These are phyloP conservation scores for Oryctolagus cuniculus DNA, from an alignment of 2,113 vertebrate genomes.

Conservation along the genomic window DNA sequence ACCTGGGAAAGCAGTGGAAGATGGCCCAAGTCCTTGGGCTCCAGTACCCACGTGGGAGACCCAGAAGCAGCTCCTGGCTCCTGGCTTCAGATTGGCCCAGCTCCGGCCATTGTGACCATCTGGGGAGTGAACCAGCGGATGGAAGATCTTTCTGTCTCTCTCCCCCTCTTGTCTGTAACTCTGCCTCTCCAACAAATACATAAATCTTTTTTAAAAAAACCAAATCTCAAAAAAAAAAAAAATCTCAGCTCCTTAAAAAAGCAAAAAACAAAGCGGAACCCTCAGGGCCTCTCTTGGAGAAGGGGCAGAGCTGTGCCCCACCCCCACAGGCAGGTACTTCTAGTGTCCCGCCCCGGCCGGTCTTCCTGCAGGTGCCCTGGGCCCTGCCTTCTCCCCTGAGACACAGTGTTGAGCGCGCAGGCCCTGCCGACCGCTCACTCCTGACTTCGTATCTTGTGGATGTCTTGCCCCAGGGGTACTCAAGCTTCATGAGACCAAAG, in stretches of 20 bases:
- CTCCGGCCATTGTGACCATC: too few relatives aligned
- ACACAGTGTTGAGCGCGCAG: fast-evolving
- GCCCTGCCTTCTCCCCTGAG: not conserved
- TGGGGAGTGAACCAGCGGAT: too few relatives aligned
- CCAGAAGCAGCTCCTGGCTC: too few relatives aligned
- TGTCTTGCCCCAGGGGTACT: not conserved
- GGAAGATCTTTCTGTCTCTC: too few relatives aligned
- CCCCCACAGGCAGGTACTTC: not conserved
- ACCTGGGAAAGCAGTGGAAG: too few relatives aligned
- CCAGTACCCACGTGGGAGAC: too few relatives aligned
- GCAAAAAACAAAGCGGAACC: too few relatives aligned
- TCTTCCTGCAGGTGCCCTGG: not conserved
- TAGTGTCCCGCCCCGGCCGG: not conserved
- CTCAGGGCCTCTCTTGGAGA: not conserved
- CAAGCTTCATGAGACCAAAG: not conserved
- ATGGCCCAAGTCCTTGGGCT: too few relatives aligned
- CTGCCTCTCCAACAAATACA: too few relatives aligned
- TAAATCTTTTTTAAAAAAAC: not conserved
- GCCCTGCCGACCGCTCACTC: not conserved
- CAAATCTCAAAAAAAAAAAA: too few relatives aligned
- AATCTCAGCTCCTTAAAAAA: not conserved
- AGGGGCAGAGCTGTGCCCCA: not conserved
- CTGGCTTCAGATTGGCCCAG: too few relatives aligned
- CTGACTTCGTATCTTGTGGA: not conserved
- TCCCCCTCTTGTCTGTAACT: too few relatives aligned